These are phyloP conservation scores for Drosophila aff. DNA, from an alignment of 1,140 invertebrate species.

Conservation along the genomic window DNA sequence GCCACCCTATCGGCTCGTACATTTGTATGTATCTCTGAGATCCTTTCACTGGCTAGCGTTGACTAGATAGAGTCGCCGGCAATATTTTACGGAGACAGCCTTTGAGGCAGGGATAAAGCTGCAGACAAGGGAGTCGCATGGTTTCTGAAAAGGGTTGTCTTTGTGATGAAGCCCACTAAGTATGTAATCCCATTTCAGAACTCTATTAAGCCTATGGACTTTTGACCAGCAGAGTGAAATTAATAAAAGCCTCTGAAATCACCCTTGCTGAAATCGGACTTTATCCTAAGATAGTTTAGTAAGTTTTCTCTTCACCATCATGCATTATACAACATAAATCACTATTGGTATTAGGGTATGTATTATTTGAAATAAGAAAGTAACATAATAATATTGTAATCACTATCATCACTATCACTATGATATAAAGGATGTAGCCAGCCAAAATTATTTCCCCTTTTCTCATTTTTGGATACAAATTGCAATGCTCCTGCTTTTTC, in stretches of 20 bases:
- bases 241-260: not conserved
- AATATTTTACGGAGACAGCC: not conserved
- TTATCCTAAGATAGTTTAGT: not conserved
- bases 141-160: not conserved
- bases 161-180: too few relatives aligned
- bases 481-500: constrained; percentile 50
- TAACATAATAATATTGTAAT: not conserved
- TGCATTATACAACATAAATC: not conserved
- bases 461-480: constrained; percentile 42
- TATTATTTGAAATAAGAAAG: too few relatives aligned
- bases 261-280: too few relatives aligned
- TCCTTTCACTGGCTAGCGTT: not conserved
- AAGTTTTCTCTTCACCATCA: not conserved
- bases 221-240: not conserved
- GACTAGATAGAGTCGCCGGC: not conserved
- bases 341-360: not conserved
- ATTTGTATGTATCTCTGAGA: not conserved
- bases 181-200: not conserved
- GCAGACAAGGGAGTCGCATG: not conserved
- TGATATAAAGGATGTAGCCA: not conserved
- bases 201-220: not conserved
- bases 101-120: not conserved
- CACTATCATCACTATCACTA: too few relatives aligned
- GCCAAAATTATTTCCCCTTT: not conserved
- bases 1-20: not conserved